These are phyloP conservation scores for Nymphicus hollandicus DNA, from an alignment of 2,113 vertebrate species.

Conservation along the genomic window DNA sequence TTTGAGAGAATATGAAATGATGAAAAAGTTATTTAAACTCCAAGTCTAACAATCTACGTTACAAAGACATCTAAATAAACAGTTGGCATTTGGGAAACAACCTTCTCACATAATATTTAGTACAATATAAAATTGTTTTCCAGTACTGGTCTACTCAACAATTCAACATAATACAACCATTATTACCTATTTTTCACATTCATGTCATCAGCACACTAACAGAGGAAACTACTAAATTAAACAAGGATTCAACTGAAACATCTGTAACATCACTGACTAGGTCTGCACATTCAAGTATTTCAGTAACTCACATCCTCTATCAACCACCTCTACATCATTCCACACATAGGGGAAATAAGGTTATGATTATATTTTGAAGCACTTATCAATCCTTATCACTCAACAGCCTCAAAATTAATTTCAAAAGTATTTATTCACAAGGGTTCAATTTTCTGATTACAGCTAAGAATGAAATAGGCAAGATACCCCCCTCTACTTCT, in stretches of 20 bases:
- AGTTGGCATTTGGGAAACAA: neutral
- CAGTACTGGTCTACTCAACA: neutral
- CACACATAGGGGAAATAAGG: neutral
- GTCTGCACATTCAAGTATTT: neutral
- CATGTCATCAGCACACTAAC: neutral
- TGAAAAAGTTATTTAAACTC: neutral
- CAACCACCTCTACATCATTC: neutral
- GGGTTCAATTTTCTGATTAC: neutral
- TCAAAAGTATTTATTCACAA: neutral
- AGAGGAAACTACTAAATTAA: neutral
- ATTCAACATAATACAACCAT: neutral
- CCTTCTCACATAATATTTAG: neutral
- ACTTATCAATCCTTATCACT: neutral
- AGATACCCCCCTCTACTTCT: neutral
- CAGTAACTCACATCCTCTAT: neutral
- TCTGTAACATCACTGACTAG: neutral
- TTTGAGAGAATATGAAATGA: neutral
- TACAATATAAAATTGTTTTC: neutral
- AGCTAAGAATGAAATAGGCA: neutral
- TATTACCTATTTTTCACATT: neutral
- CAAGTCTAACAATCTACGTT: neutral
- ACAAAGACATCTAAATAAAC: neutral
- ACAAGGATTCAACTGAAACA: neutral
- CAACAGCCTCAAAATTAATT: neutral
- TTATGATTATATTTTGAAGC: neutral